Conservation (phyloP, 2,113 vertebrate genomes). For the Seriola rivoliana region DNA sequence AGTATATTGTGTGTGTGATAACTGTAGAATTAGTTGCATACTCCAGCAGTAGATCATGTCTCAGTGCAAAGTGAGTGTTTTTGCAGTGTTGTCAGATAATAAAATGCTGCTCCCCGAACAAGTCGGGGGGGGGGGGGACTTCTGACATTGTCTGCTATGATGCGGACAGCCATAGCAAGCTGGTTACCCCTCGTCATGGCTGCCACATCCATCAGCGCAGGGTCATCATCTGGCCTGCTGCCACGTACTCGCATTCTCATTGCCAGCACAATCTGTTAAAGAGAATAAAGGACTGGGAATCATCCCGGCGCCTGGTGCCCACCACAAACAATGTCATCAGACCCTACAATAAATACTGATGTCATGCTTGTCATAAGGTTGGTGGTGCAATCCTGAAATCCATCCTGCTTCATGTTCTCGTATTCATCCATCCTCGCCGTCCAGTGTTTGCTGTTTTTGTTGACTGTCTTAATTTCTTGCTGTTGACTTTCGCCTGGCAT, state of each 20-base stretch:
- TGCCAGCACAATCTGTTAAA: conserved; percentile 72
- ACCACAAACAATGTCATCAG: conserved; percentile 60
- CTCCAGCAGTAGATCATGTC: conserved; percentile 20
- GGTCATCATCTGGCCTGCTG: conserved; percentile 76
- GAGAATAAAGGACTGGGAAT: conserved; percentile 67
- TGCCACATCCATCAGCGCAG: conserved; percentile 78
- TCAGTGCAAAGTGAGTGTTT: conserved; percentile 17
- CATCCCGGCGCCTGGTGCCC: conserved; percentile 33
- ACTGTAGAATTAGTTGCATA: not conserved
- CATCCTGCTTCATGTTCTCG: conserved; percentile 9
- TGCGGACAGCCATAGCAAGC: conserved; percentile 49
- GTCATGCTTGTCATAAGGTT: conserved; percentile 30
- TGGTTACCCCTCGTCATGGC: conserved; percentile 65
- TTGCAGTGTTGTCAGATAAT: conserved; percentile 28
- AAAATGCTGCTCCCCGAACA: conserved; percentile 21
- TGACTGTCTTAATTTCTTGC: conserved; percentile 49
- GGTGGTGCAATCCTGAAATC: conserved; percentile 37
- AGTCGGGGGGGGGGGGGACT: not conserved
- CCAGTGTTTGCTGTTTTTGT: conserved; percentile 45
- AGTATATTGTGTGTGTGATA: not conserved
- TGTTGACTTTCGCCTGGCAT: conserved; percentile 52
- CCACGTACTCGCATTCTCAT: conserved; percentile 70
- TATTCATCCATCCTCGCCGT: not conserved
- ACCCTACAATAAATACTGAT: conserved; percentile 51
- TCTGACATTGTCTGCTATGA: conserved; percentile 61